phyloP scores from a whole-genome alignment of 1,140 invertebrate genomes.

The Aphelenchoides avenae region DNA sequence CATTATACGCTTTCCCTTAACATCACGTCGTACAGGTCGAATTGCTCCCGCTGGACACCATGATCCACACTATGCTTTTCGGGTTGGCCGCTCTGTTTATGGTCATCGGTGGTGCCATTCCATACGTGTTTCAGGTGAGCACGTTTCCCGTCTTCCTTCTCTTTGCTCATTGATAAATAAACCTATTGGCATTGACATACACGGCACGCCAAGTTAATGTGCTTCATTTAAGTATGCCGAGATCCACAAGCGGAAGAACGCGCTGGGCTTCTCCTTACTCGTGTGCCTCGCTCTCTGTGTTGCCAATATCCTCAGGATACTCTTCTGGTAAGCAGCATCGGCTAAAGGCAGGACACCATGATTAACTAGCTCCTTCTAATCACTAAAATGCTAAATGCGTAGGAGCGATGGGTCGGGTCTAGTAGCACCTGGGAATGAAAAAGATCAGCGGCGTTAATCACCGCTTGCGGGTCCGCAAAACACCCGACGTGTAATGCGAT shows the following conservation, averaged over 20 bases:
- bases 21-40: too few relatives aligned
- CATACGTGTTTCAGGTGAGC: constrained; percentile 59
- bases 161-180: not conserved
- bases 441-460: too few relatives aligned
- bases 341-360: too few relatives aligned
- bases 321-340: constrained; percentile 96
- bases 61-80: constrained; percentile 17
- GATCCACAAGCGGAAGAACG: constrained; percentile 80
- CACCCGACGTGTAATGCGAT: too few relatives aligned
- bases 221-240: too few relatives aligned
- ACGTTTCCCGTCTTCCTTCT: constrained; percentile 25
- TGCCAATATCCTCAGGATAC: constrained; percentile 89
- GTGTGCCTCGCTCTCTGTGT: constrained; percentile 88
- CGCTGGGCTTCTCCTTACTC: constrained; percentile 87
- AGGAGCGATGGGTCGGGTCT: too few relatives aligned
- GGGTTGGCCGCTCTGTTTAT: constrained; percentile 39
- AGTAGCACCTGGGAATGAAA: too few relatives aligned
- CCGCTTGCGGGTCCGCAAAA: too few relatives aligned
- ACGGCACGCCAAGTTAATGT: constrained; percentile 63
- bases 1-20: too few relatives aligned
- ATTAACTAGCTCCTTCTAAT: too few relatives aligned
- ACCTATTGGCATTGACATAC: constrained; percentile 33
- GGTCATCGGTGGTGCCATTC: constrained; percentile 50
- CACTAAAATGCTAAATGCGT: too few relatives aligned
- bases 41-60: constrained; percentile 13